Conservation (phyloP, 2,888 invertebrate species). For the Adineta ricciae region DNA sequence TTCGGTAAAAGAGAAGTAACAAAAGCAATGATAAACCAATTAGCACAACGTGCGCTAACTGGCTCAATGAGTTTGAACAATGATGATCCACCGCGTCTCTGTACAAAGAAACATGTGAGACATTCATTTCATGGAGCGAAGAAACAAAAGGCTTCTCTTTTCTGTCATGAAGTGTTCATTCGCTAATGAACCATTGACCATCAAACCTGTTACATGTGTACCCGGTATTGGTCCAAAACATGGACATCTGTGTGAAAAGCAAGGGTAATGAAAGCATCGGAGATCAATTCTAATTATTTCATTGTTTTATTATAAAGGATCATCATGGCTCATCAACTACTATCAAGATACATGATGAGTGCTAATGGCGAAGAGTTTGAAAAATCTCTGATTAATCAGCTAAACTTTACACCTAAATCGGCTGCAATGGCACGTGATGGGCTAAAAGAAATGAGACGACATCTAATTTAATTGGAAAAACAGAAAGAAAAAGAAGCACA, state of each 20-base stretch:
- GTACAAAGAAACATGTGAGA: slow-evolving; percentile 15
- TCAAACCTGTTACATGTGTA: neutral
- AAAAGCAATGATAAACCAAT: neutral
- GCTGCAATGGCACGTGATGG: neutral
- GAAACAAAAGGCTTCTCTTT: neutral
- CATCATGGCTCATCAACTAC: neutral
- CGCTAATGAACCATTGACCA: slow-evolving; percentile 18
- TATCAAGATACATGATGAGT: slow-evolving; percentile 1
- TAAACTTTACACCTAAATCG: neutral
- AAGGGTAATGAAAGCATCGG: neutral
- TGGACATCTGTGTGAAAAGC: neutral
- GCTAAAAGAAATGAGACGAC: neutral
- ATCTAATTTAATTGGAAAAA: neutral
- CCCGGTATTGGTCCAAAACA: neutral
- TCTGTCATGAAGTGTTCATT: neutral
- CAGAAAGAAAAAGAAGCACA: neutral
- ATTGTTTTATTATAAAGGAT: neutral
- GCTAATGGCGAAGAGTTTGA: neutral
- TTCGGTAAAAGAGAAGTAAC: neutral
- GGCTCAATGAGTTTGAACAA: neutral
- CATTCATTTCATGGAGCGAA: neutral
- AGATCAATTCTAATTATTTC: neutral
- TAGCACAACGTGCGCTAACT: neutral
- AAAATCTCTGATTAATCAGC: neutral
- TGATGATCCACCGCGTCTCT: neutral